phyloP scores from a whole-genome alignment of 2,113 vertebrate species.

The Carassius gibelio region DNA sequence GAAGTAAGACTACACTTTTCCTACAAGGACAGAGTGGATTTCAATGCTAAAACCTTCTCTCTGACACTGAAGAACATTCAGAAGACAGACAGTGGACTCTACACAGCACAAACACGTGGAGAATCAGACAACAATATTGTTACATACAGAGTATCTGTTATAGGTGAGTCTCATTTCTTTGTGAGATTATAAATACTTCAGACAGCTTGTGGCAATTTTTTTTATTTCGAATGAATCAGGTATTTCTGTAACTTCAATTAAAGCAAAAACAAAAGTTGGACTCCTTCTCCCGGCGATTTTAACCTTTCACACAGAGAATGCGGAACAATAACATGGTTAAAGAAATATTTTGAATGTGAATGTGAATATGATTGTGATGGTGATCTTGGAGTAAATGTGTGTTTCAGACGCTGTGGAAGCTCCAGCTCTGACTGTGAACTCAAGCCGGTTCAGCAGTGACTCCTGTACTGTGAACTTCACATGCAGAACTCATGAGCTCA shows the following conservation, averaged over 20 bases:
- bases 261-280: no score
- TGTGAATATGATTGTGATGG: not conserved
- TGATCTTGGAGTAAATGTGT: not conserved
- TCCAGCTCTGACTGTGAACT: not conserved
- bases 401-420: slow-evolving; percentile 2
- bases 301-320: no score
- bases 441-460: not conserved
- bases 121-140: not conserved
- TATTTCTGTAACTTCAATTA: no score
- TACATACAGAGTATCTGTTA: not conserved
- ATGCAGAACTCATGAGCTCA: not conserved
- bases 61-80: not conserved
- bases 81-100: not conserved
- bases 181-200: no score
- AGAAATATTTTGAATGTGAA: no score
- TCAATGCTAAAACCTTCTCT: no score
- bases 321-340: no score
- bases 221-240: no score
- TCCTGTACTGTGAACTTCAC: not conserved
- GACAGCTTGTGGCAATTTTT: no score
- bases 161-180: not conserved
- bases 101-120: not conserved
- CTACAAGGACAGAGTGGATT: no score
- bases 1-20: no score
- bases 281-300: no score